A percentile compares a stretch with the other conserved stretches of the same genome.
These are phyloP conservation scores for Prionchulus punctatus DNA, from an alignment of 2,888 invertebrate genomes.

Conservation along the genomic window DNA sequence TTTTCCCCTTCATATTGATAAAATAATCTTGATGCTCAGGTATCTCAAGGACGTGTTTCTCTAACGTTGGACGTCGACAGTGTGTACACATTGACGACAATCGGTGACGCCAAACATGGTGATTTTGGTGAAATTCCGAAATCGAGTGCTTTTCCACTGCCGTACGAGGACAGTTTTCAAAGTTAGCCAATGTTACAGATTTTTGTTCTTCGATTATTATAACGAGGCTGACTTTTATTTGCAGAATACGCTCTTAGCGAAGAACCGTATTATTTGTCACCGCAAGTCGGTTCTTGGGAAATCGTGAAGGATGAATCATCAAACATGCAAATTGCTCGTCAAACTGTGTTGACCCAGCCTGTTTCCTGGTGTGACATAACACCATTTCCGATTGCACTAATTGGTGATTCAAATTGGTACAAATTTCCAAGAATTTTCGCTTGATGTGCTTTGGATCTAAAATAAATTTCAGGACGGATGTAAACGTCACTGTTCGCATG, in stretches of 20 bases:
- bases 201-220: too few relatives aligned
- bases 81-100: conserved; percentile 29
- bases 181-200: too few relatives aligned
- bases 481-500: neutral
- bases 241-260: conserved; percentile 3
- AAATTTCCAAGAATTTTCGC: too few relatives aligned
- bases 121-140: conserved; percentile 16
- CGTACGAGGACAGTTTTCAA: conserved; percentile 31
- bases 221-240: too few relatives aligned
- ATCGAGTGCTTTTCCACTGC: conserved; percentile 27
- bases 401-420: conserved; percentile 30
- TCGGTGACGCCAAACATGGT: conserved; percentile 22
- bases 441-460: neutral
- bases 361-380: conserved; percentile 25
- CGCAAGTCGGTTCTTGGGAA: conserved; percentile 33
- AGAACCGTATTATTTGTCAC: conserved; percentile 30
- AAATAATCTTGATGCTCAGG: too few relatives aligned
- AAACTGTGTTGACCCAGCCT: conserved; percentile 26
- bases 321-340: conserved; percentile 24
- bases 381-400: conserved; percentile 16
- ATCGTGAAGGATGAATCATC: conserved; percentile 14
- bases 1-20: too few relatives aligned
- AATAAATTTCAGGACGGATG: neutral
- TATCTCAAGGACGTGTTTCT: neutral
- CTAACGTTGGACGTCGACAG: conserved; percentile 20